These are phyloP conservation scores for Halcyon badia DNA, from an alignment of 2,797 vertebrate species.

Conservation along the genomic window DNA sequence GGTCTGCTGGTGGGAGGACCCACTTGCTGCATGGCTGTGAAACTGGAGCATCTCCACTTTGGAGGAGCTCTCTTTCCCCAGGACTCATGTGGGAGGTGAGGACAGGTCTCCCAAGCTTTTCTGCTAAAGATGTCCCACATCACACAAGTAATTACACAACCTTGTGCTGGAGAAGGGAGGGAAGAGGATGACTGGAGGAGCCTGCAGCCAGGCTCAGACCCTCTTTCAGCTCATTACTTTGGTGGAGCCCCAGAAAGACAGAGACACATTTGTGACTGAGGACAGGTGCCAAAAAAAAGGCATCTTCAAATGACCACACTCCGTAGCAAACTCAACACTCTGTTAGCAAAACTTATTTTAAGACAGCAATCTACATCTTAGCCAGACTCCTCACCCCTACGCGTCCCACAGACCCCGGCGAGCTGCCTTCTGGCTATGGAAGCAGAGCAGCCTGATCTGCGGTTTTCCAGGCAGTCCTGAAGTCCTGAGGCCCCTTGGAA, in stretches of 20 bases:
- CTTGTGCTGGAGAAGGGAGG: background rate
- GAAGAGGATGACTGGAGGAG: background rate
- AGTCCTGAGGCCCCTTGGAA: background rate
- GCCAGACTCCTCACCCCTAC: background rate
- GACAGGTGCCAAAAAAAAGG: background rate
- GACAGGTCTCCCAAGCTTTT: conserved; percentile 29
- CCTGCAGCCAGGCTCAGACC: background rate
- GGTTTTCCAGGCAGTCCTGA: background rate
- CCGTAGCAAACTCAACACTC: background rate
- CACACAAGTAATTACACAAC: background rate
- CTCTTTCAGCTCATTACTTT: background rate
- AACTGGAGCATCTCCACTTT: background rate
- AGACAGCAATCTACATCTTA: background rate
- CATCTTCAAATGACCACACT: background rate
- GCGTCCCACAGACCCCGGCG: rapidly evolving
- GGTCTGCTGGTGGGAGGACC: background rate
- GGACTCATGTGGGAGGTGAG: background rate
- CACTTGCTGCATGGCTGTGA: background rate
- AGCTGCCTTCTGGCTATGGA: background rate
- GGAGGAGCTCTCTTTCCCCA: background rate
- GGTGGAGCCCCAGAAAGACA: background rate
- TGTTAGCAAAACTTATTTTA: conserved; percentile 10
- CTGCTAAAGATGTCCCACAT: background rate
- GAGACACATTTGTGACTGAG: background rate
- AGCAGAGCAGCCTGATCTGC: background rate